phyloP scores from a whole-genome alignment of 2,797 vertebrate genomes.

The Poecile montanus region DNA sequence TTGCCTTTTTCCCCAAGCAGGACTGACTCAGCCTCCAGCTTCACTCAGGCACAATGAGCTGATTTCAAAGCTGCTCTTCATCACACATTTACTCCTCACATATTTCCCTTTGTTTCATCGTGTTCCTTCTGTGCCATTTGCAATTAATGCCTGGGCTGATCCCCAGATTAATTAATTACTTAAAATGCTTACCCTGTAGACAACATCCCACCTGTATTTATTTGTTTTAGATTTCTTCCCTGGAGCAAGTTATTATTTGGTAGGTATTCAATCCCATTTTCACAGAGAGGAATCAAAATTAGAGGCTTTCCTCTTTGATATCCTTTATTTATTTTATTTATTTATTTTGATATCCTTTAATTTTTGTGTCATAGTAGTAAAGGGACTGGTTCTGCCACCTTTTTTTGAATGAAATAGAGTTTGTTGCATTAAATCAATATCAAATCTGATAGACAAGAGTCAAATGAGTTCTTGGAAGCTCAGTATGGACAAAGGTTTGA shows the following conservation, averaged over 20 bases:
- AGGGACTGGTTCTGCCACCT: background rate
- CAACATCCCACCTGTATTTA: background rate
- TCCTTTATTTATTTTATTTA: background rate
- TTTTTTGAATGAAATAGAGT: background rate
- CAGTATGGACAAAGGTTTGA: background rate
- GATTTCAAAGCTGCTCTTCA: background rate
- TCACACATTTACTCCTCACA: background rate
- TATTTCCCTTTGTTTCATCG: background rate
- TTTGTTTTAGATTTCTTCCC: background rate
- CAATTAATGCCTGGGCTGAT: background rate
- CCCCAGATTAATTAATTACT: background rate
- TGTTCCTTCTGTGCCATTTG: background rate
- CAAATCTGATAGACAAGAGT: background rate
- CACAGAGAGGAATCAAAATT: background rate
- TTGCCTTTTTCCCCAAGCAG: background rate
- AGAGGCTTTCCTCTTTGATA: background rate
- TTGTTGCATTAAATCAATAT: slow-evolving; percentile 8
- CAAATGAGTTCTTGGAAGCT: background rate
- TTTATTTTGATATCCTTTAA: background rate
- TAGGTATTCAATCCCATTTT: background rate
- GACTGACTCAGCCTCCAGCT: background rate
- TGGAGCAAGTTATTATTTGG: background rate
- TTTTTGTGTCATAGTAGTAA: slow-evolving; percentile 7
- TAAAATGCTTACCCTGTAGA: background rate
- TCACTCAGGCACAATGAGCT: background rate